These are phyloP conservation scores for Yponomeuta sedellus DNA, from an alignment of 2,888 invertebrate genomes.

Conservation along the genomic window DNA sequence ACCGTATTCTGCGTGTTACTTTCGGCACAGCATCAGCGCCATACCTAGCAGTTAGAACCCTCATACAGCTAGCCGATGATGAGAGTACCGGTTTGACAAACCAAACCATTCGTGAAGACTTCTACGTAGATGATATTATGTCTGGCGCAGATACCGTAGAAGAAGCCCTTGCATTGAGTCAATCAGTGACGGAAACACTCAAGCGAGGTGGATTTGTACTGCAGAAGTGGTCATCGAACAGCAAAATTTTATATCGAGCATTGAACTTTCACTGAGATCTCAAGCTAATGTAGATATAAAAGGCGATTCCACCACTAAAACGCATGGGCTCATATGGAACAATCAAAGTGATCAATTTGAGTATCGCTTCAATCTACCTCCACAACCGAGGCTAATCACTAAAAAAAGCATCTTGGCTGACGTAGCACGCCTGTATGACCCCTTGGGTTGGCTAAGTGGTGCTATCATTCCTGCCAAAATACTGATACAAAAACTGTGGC, in stretches of 20 bases:
- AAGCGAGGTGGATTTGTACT: too few relatives aligned
- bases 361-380: constrained; percentile 20
- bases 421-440: constrained; percentile 18
- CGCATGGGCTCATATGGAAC: too few relatives aligned
- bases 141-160: constrained; percentile 17
- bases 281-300: too few relatives aligned
- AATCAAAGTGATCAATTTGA: too few relatives aligned
- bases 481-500: too few relatives aligned
- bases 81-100: constrained; percentile 21
- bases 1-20: constrained; percentile 4
- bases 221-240: constrained; percentile 26
- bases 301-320: too few relatives aligned
- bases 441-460: constrained; percentile 20
- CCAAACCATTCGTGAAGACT: constrained; percentile 17
- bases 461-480: too few relatives aligned
- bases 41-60: neutral
- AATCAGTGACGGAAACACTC: neutral
- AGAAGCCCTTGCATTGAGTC: neutral
- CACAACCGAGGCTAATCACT: constrained; percentile 21
- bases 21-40: constrained; percentile 3
- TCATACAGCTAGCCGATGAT: constrained; percentile 12
- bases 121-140: too few relatives aligned
- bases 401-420: constrained; percentile 23
- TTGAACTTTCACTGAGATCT: constrained; percentile 16
- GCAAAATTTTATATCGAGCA: constrained; percentile 19